phyloP scores from a whole-genome alignment of 2,888 invertebrate species.

The Dolichopus griseipennis region DNA sequence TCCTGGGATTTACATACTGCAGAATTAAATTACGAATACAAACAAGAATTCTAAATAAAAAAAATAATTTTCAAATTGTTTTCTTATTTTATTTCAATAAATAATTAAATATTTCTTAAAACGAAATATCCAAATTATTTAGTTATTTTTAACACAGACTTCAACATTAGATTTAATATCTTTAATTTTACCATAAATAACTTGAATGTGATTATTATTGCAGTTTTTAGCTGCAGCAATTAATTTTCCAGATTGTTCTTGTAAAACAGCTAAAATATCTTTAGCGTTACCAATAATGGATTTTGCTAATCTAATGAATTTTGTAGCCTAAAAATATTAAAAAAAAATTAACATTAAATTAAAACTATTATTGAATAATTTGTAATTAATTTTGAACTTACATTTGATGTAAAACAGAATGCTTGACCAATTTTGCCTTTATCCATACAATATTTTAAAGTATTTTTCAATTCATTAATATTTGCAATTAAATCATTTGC shows the following conservation, averaged over 20 bases:
- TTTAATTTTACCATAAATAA: not conserved
- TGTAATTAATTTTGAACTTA: not conserved
- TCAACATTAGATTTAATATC: not conserved
- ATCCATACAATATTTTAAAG: not conserved
- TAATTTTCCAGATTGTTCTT: not conserved
- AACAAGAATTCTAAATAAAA: too few relatives aligned
- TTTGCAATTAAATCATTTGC: not conserved
- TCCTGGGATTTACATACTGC: too few relatives aligned
- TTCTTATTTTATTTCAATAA: too few relatives aligned
- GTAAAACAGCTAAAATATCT: not conserved
- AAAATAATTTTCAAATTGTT: too few relatives aligned
- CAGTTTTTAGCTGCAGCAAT: not conserved
- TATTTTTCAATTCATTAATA: not conserved
- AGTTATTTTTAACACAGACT: not conserved
- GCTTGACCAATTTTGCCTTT: not conserved
- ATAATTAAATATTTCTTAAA: too few relatives aligned
- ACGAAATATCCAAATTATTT: not conserved
- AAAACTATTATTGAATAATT: too few relatives aligned
- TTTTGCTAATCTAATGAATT: not conserved
- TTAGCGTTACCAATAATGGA: not conserved
- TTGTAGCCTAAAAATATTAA: not conserved
- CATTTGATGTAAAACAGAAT: not conserved
- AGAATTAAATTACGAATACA: too few relatives aligned
- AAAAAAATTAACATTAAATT: not conserved
- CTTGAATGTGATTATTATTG: slow-evolving; percentile 1